These are phyloP conservation scores for Erethizon dorsatum DNA, from an alignment of 2,797 vertebrate genomes.

Conservation along the genomic window DNA sequence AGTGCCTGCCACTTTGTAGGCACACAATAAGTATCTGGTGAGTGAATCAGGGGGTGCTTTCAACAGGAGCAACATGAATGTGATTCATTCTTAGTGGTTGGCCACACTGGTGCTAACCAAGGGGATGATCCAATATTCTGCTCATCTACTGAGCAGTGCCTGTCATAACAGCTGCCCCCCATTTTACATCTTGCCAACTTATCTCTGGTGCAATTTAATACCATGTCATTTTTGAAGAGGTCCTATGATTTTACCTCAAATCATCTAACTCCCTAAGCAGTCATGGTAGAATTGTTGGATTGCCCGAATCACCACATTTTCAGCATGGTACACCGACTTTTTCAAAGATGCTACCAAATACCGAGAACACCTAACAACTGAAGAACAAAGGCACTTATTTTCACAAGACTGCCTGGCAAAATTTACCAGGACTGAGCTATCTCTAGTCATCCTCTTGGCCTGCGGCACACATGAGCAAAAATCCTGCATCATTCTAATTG, in stretches of 20 bases:
- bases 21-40: neutral
- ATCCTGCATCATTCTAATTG: slow-evolving; percentile 1
- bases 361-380: slow-evolving; percentile 31
- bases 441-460: neutral
- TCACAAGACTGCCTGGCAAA: neutral
- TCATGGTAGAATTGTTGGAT: neutral
- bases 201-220: slow-evolving; percentile 55
- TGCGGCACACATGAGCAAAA: slow-evolving; percentile 44
- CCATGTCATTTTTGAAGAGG: neutral
- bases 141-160: neutral
- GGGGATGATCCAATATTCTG: neutral
- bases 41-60: slow-evolving; percentile 36
- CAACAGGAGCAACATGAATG: slow-evolving; percentile 27
- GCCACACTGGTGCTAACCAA: neutral
- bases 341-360: slow-evolving; percentile 6
- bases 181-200: slow-evolving; percentile 44
- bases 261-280: slow-evolving; percentile 37
- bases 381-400: slow-evolving; percentile 37
- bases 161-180: neutral
- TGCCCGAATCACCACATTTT: neutral
- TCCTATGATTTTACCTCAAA: neutral
- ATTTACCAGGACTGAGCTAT: neutral
- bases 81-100: neutral
- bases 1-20: neutral
- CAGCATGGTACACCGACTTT: neutral